Percentiles rank a stretch among this genome's conserved stretches.
Conservation (phyloP, 2,113 vertebrate species). For the Camelus dromedarius region DNA sequence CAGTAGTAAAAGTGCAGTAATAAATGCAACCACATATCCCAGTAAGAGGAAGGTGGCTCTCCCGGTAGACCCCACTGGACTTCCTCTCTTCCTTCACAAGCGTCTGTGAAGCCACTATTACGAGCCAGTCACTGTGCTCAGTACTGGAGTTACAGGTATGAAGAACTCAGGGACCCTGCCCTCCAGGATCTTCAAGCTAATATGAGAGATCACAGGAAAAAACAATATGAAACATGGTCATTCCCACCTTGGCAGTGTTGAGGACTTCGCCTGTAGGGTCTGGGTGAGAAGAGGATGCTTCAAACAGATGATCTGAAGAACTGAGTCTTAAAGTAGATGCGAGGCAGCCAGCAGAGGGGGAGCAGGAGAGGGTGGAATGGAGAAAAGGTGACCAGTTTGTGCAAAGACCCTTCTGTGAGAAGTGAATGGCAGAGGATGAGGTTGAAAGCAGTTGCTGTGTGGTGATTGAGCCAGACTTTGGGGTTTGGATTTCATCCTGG, state of each 20-base stretch:
- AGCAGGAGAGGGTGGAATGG: not conserved
- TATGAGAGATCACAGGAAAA: not conserved
- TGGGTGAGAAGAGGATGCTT: not conserved
- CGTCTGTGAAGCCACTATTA: accelerated
- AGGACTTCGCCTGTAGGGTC: not conserved
- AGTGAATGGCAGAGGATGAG: not conserved
- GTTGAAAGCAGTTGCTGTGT: not conserved
- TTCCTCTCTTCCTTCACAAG: not conserved
- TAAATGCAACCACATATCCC: not conserved
- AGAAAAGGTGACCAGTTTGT: not conserved
- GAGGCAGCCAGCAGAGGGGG: not conserved
- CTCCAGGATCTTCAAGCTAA: not conserved
- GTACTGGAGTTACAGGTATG: not conserved
- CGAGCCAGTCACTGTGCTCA: not conserved
- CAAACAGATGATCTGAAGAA: not conserved
- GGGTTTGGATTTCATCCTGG: not conserved
- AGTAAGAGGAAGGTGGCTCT: not conserved
- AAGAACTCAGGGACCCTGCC: not conserved
- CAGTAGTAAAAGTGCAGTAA: not conserved
- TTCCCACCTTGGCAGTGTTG: not conserved
- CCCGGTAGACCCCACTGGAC: accelerated
- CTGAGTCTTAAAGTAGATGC: not conserved
- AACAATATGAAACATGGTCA: not conserved
- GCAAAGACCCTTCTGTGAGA: not conserved
- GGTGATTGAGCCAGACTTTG: not conserved